Evolutionary conservation across 2,113 vertebrate genomes (phyloP), one percentile per base, ranked within the genome.

Genomic region (Triplophysa siluroides): DNA sequence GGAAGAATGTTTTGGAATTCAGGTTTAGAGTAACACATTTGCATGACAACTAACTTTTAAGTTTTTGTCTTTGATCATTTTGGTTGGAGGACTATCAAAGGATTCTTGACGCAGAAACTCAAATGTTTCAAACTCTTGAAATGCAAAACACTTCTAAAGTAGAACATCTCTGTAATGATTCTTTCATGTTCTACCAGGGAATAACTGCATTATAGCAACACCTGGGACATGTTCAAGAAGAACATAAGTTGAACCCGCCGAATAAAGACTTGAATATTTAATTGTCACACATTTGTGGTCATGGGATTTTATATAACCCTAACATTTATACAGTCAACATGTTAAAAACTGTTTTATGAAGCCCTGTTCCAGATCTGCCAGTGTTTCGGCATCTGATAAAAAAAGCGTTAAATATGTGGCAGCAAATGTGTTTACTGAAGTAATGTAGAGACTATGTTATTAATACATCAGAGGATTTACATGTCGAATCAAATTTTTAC

Each of bases 1-100:
- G 45, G 58, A 47, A 13, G 8, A 45, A 29, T 23, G 2, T 26
- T 74, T 54, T 58, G 50, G 26, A 72, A 38, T 58, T 33, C 19
- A 75, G 29, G 14, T 47, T 75, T 13, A 60, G 38, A 10, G 54
- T 19, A 61, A 6, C 12, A 24, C 1, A 74, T 74, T 24, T 74
- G 21, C 56, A 74, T 62, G 21, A 75, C 19, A 58, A n/a, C 50
- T 74, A 7, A 7, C 26, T 23, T 73, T 62, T 63, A 24, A 14
- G 4, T 26, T 62, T 75, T 47, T 26, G 9, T n/a, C 72, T 75
- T 63, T 75, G 41, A 75, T 75, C 16, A 47, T 75, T 61, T 24
- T 10, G 41, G 4, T 26, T 63, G 21, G 16, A 62, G 23, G 58
- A 75, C 14, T 47, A 75, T 61, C 23, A 75, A 75, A 63, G 23